Base-by-base conservation (phyloP, 2,888 invertebrate species). In the Thumatha senex region DNA sequence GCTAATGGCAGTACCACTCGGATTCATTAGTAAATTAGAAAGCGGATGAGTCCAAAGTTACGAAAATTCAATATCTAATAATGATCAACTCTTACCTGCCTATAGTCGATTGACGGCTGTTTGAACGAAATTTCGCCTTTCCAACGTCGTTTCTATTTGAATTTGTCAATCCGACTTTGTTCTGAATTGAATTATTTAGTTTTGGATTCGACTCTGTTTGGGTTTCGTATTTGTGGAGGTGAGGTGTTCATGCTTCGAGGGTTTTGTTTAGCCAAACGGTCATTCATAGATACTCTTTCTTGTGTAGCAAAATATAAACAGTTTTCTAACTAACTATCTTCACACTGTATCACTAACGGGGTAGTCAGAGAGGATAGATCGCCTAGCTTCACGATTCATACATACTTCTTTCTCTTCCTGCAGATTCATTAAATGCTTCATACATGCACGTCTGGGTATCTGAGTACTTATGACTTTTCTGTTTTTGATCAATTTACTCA, bases 11-110 rank as follows among this genome's bases (percentile, higher is more conserved):
- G 80, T 84, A 85, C 82, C 86, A 89, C 89, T 87, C 89, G 88
- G 92, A 89, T 92, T 92, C 92, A 92, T 92, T 92, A 92, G 92
- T 88, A 92, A 92, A 92, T 92, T 92, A 92, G 90, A 91, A 88
- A 87, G 84, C 86, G 89, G 91, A 92, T 89, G 92, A 92, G 90
- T 89, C 89, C 89, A 89, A 91, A 92, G 90, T 92, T 92, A 84
- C 79, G 90, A 91, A 91, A 92, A 91, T 91, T 90, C 91, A 89
- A 92, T 91, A 92, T 91, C 89, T 90, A 90, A 90, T 91, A 92
- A 92, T 91, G 90, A 92, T 92, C 89, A 72, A 76, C 80, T 80
- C 77, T 80, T 86, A 88, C 88, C 88, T 88, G 86, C 80, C 83
- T 86, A 86, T 87, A 69, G 77, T 66, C 78, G 73, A 81, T 67